phyloP scores from a whole-genome alignment of 2,797 vertebrate genomes.

The Falco novaeseelandiae region DNA sequence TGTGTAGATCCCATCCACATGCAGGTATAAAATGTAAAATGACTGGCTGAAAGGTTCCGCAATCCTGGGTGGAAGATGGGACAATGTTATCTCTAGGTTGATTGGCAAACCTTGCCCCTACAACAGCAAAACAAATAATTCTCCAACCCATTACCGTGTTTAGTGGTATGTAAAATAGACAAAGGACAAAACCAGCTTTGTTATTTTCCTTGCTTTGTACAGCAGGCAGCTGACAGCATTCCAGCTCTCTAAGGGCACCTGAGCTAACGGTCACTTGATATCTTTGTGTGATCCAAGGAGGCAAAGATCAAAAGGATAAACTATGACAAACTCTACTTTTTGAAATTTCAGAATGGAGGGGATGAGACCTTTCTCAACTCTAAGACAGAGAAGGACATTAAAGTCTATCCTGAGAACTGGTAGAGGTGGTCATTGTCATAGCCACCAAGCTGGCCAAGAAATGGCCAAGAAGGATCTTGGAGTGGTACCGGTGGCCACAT shows the following conservation, averaged over 20 bases:
- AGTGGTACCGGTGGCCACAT: neutral
- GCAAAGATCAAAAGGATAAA: neutral
- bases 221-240: neutral
- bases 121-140: neutral
- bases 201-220: neutral
- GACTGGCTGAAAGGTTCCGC: neutral
- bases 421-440: neutral
- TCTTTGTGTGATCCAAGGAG: neutral
- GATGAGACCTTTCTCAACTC: neutral
- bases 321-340: neutral
- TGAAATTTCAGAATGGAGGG: neutral
- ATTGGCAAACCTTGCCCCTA: neutral
- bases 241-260: neutral
- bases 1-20: accelerated
- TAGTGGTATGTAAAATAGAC: neutral
- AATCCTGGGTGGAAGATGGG: neutral
- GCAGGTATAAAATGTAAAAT: neutral
- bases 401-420: neutral
- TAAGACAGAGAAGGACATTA: neutral
- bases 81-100: neutral
- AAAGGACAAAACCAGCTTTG: neutral
- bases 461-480: neutral
- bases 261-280: neutral
- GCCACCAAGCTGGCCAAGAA: neutral
- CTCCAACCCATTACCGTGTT: neutral